Conservation (phyloP, 2,113 vertebrate genomes). For the Abramis brama region DNA sequence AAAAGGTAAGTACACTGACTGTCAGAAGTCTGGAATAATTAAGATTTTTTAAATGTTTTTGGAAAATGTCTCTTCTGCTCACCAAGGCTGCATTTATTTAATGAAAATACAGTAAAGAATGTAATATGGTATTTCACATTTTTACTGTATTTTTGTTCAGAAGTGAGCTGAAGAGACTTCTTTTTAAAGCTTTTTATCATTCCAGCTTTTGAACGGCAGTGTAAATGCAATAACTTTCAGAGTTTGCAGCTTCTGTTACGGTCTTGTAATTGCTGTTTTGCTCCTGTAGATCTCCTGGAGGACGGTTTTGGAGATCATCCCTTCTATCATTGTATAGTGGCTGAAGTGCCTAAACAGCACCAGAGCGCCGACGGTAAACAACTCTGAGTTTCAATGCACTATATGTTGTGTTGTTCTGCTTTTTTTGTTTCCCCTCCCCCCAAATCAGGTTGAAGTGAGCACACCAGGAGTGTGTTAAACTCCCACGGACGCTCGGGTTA, state of each 20-base stretch:
- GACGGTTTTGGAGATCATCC: slow-evolving; percentile 79
- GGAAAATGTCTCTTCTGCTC: too few species aligned
- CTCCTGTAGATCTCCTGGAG: slow-evolving; percentile 72
- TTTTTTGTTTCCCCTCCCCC: neutral
- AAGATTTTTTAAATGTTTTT: too few species aligned
- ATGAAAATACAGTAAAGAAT: too few species aligned
- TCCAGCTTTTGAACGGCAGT: too few species aligned
- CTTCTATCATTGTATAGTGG: slow-evolving; percentile 77
- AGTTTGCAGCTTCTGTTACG: neutral
- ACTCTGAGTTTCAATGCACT: neutral
- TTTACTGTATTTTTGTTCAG: too few species aligned
- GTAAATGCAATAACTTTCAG: neutral
- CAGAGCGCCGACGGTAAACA: slow-evolving; percentile 66
- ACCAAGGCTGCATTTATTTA: too few species aligned
- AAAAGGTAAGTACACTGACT: slow-evolving; percentile 65
- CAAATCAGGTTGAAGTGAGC: neutral
- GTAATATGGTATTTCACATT: too few species aligned
- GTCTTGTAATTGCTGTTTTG: neutral
- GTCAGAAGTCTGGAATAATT: neutral
- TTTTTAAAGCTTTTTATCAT: too few species aligned
- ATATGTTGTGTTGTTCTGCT: slow-evolving; percentile 76
- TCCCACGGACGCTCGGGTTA: neutral
- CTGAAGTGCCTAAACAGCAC: slow-evolving; percentile 67
- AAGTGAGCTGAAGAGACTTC: too few species aligned
- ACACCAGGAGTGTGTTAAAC: neutral